Percentiles rank a stretch among this genome's conserved stretches.
These are phyloP conservation scores for Leptinotarsa lineolata DNA, from an alignment of 1,140 invertebrate species.

Conservation along the genomic window DNA sequence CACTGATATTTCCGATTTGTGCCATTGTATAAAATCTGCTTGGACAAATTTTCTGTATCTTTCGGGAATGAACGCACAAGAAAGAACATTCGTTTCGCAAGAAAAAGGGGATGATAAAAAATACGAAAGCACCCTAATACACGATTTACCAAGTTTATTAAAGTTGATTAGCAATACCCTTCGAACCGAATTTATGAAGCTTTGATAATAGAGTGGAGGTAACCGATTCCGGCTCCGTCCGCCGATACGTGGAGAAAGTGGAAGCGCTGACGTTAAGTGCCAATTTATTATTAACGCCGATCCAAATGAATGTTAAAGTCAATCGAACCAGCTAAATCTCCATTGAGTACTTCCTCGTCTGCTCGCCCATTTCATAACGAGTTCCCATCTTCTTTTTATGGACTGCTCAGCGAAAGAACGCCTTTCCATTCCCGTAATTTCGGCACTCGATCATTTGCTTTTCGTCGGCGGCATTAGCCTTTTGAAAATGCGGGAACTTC, in stretches of 20 bases:
- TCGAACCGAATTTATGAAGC: conserved; percentile 32
- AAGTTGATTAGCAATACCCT: conserved; percentile 32
- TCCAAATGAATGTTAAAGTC: conserved; percentile 27
- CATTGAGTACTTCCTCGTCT: conserved; percentile 20
- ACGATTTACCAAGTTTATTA: not conserved
- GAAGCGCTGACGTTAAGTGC: conserved; percentile 16
- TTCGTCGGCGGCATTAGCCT: not conserved
- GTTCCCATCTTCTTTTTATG: conserved; percentile 18
- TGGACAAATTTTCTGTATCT: too few relatives aligned
- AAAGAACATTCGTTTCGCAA: too few relatives aligned
- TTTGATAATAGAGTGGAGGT: conserved; percentile 29
- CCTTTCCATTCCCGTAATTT: conserved; percentile 22
- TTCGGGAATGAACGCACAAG: too few relatives aligned
- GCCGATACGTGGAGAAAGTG: not conserved
- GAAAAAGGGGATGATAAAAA: too few relatives aligned
- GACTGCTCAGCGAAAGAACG: conserved; percentile 5
- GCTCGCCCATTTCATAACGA: conserved; percentile 23
- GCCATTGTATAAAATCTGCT: too few relatives aligned
- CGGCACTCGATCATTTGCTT: conserved; percentile 23
- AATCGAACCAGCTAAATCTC: conserved; percentile 28
- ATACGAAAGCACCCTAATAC: too few relatives aligned
- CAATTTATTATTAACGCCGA: conserved; percentile 22
- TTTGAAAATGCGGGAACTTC: too few relatives aligned
- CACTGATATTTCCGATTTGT: too few relatives aligned
- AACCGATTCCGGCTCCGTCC: conserved; percentile 14